A percentile compares a stretch with the other conserved stretches of the same genome.
Conservation (phyloP, 2,888 invertebrate genomes). For the Cremastinae sp. region DNA sequence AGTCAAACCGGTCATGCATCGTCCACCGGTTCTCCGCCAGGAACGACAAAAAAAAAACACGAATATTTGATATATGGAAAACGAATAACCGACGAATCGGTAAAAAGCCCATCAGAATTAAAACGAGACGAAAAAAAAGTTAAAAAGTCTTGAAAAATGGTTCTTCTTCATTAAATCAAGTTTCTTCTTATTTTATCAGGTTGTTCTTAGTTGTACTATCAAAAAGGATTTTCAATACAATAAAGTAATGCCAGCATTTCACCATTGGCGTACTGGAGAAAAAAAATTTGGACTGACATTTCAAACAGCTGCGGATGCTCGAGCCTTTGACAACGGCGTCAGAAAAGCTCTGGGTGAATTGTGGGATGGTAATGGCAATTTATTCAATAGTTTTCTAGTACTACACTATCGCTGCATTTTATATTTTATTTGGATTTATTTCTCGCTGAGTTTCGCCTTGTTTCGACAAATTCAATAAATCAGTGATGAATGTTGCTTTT, state of each 20-base stretch:
- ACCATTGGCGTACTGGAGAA: slow-evolving; percentile 98
- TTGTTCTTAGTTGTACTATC: slow-evolving; percentile 95
- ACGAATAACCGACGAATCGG: slow-evolving; percentile 95
- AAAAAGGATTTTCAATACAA: slow-evolving; percentile 98
- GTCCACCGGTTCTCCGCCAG: slow-evolving; percentile 78
- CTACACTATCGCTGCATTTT: slow-evolving; percentile 47
- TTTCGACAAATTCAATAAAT: slow-evolving; percentile 43
- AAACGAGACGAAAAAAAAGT: not conserved
- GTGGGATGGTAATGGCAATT: slow-evolving; percentile 89
- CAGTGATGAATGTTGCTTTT: slow-evolving; percentile 52
- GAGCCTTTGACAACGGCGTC: slow-evolving; percentile 96
- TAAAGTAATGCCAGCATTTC: slow-evolving; percentile 99
- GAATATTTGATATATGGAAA: slow-evolving; percentile 97
- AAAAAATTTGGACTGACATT: slow-evolving; percentile 97
- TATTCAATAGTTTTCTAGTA: slow-evolving; percentile 35
- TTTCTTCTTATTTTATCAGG: slow-evolving; percentile 81
- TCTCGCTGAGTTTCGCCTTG: slow-evolving; percentile 43
- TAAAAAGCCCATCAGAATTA: slow-evolving; percentile 78
- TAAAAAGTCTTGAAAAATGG: not conserved
- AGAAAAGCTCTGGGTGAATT: slow-evolving; percentile 93
- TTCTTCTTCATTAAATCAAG: not conserved
- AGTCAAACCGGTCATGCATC: slow-evolving; percentile 73
- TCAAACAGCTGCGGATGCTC: slow-evolving; percentile 96
- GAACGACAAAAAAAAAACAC: slow-evolving; percentile 84
- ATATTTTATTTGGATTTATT: slow-evolving; percentile 21